A percentile compares a stretch with the other conserved stretches of the same genome.
These are phyloP conservation scores for Paramormyrops hopkinsi DNA, from an alignment of 2,797 vertebrate species.

Conservation along the genomic window DNA sequence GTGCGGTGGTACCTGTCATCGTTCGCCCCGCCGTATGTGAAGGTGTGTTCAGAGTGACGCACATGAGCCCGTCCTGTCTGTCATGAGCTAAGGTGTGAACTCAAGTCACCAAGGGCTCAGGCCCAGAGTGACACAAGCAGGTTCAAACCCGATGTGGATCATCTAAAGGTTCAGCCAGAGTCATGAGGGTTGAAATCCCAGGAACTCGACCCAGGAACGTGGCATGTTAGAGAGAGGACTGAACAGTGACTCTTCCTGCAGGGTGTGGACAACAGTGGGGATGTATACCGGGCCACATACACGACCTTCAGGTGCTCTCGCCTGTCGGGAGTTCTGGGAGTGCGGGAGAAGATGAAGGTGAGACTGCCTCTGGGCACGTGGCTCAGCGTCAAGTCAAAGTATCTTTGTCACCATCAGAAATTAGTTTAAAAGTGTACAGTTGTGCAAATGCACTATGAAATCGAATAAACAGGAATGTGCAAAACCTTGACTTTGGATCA, in stretches of 20 bases:
- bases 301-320: conserved; percentile 77
- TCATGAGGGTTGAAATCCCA: neutral
- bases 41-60: conserved; percentile 60
- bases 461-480: neutral
- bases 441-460: neutral
- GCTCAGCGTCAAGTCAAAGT: neutral
- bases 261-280: conserved; percentile 75
- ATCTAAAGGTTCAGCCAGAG: neutral
- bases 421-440: neutral
- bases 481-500: neutral
- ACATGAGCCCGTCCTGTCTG: neutral
- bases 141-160: neutral
- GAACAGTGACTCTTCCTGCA: conserved; percentile 39
- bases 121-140: neutral
- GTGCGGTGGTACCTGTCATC: conserved; percentile 86
- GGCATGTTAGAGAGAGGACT: neutral
- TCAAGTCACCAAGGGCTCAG: neutral
- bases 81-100: neutral
- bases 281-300: conserved; percentile 83
- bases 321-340: conserved; percentile 73
- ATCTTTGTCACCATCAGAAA: neutral
- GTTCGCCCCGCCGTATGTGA: conserved; percentile 87
- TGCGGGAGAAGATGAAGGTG: conserved; percentile 73
- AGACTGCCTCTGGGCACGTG: neutral
- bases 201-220: neutral